phyloP scores from a whole-genome alignment of 2,888 invertebrate genomes.

The Teleogryllus oceanicus region DNA sequence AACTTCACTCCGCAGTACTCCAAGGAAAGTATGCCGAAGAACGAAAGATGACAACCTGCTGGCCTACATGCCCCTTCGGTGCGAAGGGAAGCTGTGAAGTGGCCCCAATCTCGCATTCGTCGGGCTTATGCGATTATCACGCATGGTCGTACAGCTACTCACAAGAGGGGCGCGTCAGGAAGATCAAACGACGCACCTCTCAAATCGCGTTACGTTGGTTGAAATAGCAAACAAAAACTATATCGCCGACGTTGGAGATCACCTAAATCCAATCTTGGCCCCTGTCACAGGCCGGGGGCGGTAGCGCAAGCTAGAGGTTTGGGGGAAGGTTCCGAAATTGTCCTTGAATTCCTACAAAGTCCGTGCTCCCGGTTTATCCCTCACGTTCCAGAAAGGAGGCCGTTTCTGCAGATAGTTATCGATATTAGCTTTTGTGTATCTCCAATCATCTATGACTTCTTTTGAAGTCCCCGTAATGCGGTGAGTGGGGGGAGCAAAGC shows the following conservation, averaged over 20 bases:
- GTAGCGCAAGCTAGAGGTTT: not conserved
- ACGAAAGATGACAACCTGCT: no score
- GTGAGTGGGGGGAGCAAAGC: not conserved
- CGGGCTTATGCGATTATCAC: not conserved
- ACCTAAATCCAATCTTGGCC: not conserved
- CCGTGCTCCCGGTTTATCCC: no score
- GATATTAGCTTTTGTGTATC: not conserved
- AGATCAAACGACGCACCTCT: constrained; percentile 1
- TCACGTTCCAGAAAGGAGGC: not conserved
- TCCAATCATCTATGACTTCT: not conserved
- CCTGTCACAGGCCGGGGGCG: not conserved
- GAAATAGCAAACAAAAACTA: not conserved
- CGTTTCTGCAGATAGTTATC: not conserved
- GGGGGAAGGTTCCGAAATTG: no score
- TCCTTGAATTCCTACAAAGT: no score
- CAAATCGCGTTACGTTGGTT: not conserved
- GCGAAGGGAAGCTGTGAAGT: not conserved
- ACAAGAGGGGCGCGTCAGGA: not conserved
- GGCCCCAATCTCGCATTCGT: not conserved
- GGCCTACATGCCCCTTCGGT: no score
- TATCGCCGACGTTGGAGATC: not conserved
- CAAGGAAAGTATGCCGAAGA: no score
- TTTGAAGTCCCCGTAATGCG: not conserved
- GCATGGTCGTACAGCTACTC: not conserved
- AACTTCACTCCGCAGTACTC: no score